phyloP scores from a whole-genome alignment of 2,797 vertebrate genomes.

The Sphenodon punctatus region DNA sequence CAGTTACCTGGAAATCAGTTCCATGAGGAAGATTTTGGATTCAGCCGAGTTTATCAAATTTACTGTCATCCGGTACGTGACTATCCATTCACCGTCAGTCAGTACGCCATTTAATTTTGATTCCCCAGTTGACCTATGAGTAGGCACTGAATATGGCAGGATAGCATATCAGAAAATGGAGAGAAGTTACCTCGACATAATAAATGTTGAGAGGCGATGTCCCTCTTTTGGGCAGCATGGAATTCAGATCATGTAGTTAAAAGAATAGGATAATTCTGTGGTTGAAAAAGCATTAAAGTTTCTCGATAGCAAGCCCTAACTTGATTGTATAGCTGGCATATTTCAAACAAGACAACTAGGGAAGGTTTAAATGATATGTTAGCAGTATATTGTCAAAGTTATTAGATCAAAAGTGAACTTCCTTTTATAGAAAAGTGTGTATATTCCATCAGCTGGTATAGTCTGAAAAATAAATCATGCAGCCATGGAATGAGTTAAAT shows the following conservation, averaged over 20 bases:
- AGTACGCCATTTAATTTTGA: background rate
- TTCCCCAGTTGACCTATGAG: rapidly evolving
- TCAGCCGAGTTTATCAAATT: conserved; percentile 80
- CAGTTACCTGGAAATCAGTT: conserved; percentile 80
- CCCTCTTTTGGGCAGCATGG: background rate
- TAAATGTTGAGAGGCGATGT: background rate
- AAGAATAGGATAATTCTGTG: too few species aligned
- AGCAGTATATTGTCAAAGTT: background rate
- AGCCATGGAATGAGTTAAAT: background rate
- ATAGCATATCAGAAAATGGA: background rate
- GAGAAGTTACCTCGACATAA: background rate
- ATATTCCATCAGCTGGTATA: background rate
- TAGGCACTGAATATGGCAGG: too few species aligned
- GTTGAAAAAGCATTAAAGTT: too few species aligned
- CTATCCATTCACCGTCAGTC: background rate
- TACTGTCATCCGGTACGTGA: conserved; percentile 75
- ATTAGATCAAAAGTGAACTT: background rate
- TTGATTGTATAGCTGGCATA: too few species aligned
- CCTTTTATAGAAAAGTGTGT: background rate
- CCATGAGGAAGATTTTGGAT: conserved; percentile 81
- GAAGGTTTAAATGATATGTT: too few species aligned
- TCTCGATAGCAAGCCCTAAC: too few species aligned
- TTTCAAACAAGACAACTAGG: too few species aligned
- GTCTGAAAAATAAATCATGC: background rate
- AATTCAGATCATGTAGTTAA: background rate